A percentile compares a stretch with the other conserved stretches of the same genome.
Conservation (phyloP, 2,113 vertebrate species). For the zebrafish (Danio rerio) region GRCz12tu NC_133176.1:28157001-28157500, state of each 20-base stretch:
- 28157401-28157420: too few relatives aligned
- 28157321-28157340: neutral
- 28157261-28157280: neutral
- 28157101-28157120: conserved; percentile 13
- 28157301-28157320: neutral
- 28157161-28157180: conserved; percentile 62
- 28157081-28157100: conserved; percentile 12
- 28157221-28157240: neutral
- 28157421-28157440: too few relatives aligned
- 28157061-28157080: neutral
- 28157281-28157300: neutral
- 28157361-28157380: too few relatives aligned
- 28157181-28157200: neutral
- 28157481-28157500: too few relatives aligned
- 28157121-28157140: conserved; percentile 66
- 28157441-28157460: too few relatives aligned
- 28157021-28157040: neutral
- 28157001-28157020: neutral
- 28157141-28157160: conserved; percentile 65
- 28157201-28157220: neutral
- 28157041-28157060: neutral
- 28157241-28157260: neutral
- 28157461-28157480: too few relatives aligned
- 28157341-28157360: neutral
- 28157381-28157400: too few relatives aligned